Base-by-base conservation (phyloP, 2,797 vertebrate species). In the Trematomus bernacchii region DNA sequence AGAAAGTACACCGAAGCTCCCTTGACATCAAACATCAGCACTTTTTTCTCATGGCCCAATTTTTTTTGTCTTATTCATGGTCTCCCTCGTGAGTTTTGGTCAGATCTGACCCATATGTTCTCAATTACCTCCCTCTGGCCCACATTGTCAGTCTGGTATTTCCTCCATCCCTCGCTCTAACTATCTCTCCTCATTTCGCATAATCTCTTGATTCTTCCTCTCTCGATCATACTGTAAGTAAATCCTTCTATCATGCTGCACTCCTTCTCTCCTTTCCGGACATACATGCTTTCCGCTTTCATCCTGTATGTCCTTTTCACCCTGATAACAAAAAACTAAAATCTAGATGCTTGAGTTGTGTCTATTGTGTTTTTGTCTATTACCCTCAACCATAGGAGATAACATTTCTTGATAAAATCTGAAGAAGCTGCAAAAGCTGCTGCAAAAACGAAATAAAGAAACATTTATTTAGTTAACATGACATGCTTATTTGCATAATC, bases 91-190 rank as follows among this genome's bases (percentile, higher is more conserved):
- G 71, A 89, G 83, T 76, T 90, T 76, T 89, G 73, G 78, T 88
- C 50, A 73, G 78, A 91, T 91, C 88, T 87, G 84, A 88, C 90
- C 90, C 95, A 95, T 91, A 94, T 95, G 95, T 94, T 95, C 82
- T 93, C 93, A 93, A 94, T 96, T 95, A 95, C 89, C 84, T 94
- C 92, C 84, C 84, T 81, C 83, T 89, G 92, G 93, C 85, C 93
- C 89, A 91, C 93, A 94, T 94, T 94, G 92, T 94, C 93, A 91
- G 89, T 92, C 89, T 95, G 95, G 94, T 94, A 95, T 95, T 95
- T 95, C 93, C 94, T 94, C 87, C 85, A 80, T 83, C 87, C 71
- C 67, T 73, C 57, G 60, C 62, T 83, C 21, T 63, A 67, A 87
- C 71, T 82, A 77, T 83, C 66, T 70, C 61, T 71, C 79, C 30